Base-by-base conservation (phyloP, 2,113 vertebrate genomes). In the Esox niger region DNA sequence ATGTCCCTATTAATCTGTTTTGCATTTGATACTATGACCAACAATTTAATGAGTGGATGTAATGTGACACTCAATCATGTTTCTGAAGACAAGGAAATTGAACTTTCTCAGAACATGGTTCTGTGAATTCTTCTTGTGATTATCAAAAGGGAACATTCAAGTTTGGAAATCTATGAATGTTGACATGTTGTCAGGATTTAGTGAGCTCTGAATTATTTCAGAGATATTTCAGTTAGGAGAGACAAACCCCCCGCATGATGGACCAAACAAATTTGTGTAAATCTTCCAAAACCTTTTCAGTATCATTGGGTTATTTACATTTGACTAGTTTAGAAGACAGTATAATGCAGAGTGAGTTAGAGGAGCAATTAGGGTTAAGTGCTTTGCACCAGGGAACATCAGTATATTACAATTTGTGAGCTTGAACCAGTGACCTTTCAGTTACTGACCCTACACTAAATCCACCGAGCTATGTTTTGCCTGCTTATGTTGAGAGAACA, bases 101-200 rank as follows among this genome's bases (percentile, higher is more conserved):
- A 9, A 26, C 25, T 21, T 1, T n/a, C 7, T 3, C 47, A 57
- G 57, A 29, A 26, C 47, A 70, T 65, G 54, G 55, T 26, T 3
- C 47, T 66, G 58, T 49, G 74, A 57, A 64, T 62, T 20, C 29
- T 62, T 68, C 66, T 46, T 3, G 59, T 31, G 33, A 66, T 15
- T 29, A 35, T 62, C 1, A 2, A 71, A 69, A 55, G 1, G 69
- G 55, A 62, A 71, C 58, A 54, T 21, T 64, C 49, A 68, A 76
- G 55, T 52, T 0, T 0, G 63, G 30, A 69, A 11, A 70, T 57
- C 33, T 69, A 70, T 68, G 25, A 46, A 25, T 74, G 29, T 65
- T 64, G 68, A 80, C 74, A 66, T 61, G 21, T n/a, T n/a, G n/a
- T 80, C 62, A 71, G 52, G 60, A 27, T 73, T 59, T 62, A 65